A percentile compares a stretch with the other conserved stretches of the same genome.
Conservation (phyloP, 2,888 invertebrate species). For the Ptilodon capucinus region DNA sequence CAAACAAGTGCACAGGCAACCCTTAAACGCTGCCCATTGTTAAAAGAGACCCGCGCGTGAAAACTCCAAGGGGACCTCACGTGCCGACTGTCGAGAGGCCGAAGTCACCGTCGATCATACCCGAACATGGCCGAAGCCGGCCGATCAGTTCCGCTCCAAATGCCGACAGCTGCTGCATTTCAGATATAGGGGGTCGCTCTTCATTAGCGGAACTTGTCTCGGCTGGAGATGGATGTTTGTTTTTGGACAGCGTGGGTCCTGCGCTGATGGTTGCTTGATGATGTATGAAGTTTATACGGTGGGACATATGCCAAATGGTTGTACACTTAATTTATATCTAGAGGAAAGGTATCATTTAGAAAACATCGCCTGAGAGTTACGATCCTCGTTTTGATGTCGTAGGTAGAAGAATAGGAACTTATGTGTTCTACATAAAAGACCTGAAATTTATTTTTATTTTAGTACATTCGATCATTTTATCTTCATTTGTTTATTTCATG, state of each 20-base stretch:
- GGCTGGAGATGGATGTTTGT: constrained; percentile 79
- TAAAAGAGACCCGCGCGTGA: constrained; percentile 55
- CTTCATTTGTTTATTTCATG: no score
- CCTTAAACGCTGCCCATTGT: constrained; percentile 68
- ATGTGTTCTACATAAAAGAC: no score
- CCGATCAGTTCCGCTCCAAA: constrained; percentile 78
- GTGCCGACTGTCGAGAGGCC: constrained; percentile 23
- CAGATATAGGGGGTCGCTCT: constrained; percentile 76
- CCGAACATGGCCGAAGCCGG: constrained; percentile 57
- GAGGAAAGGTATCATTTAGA: no score
- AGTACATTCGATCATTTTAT: no score
- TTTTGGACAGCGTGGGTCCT: constrained; percentile 70
- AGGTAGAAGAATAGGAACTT: no score
- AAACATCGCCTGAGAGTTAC: no score
- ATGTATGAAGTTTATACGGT: constrained; percentile 59
- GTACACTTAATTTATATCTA: no score
- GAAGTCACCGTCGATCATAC: constrained; percentile 59
- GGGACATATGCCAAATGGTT: constrained; percentile 31
- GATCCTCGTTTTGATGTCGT: no score
- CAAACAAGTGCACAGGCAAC: constrained; percentile 78
- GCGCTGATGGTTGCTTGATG: constrained; percentile 73
- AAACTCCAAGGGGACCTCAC: constrained; percentile 41
- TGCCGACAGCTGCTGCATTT: constrained; percentile 79
- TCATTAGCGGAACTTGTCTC: constrained; percentile 81
- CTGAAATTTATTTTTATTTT: no score